Conservation (phyloP, 2,113 vertebrate species). For the Antigone vipio region DNA sequence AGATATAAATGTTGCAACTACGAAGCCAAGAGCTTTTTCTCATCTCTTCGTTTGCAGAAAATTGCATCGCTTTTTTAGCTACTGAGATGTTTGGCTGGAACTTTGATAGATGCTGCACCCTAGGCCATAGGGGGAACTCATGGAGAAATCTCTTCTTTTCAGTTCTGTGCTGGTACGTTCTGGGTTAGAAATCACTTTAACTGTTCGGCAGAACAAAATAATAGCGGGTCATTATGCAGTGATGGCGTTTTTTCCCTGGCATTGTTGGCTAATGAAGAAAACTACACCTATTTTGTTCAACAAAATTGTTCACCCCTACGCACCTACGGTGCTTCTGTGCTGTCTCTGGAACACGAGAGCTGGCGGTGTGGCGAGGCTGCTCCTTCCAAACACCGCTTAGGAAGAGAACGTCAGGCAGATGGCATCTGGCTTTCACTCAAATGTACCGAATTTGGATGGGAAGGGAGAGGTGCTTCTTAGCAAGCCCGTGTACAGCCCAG, state of each 20-base stretch:
- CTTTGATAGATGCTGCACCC: neutral
- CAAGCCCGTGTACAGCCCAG: too few species aligned
- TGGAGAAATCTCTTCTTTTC: neutral
- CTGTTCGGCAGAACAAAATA: neutral
- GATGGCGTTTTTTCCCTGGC: neutral
- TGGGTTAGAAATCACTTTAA: neutral
- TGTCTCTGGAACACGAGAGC: fast-evolving
- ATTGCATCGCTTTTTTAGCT: neutral
- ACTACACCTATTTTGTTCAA: neutral
- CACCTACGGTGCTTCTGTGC: neutral
- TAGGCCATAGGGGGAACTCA: neutral
- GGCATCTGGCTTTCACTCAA: neutral
- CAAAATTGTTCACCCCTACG: neutral
- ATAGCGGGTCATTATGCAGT: neutral
- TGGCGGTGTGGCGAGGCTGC: neutral
- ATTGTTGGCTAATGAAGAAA: neutral
- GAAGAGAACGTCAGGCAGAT: neutral
- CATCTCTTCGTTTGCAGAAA: neutral
- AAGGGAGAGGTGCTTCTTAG: neutral
- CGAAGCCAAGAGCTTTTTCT: neutral
- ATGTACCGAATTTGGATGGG: too few species aligned
- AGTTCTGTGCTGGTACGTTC: neutral
- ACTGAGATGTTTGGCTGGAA: neutral
- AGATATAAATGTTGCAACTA: neutral
- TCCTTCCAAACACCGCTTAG: neutral